Evolutionary conservation across 2,888 invertebrate genomes (phyloP), one percentile per base, ranked within the genome.

Genomic region (Tanytarsus gracilentus): DNA sequence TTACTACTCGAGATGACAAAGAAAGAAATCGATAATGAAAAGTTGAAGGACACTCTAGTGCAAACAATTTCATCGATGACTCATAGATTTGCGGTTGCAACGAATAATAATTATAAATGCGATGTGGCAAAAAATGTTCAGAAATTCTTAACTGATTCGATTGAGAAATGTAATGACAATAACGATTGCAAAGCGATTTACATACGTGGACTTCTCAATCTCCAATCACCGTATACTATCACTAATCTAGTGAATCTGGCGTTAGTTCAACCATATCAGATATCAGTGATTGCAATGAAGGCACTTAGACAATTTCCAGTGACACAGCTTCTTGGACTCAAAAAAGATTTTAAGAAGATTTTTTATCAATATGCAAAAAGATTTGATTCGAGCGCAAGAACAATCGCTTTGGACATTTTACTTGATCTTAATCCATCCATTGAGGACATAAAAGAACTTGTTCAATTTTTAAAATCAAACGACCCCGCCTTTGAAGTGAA

Each of bases 341-440:
- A 83, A 23, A 72, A 79, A 30, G 69, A 67, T 55, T 80, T 81
- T 1, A 70, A 75, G n/a, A 74, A 72, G 53, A 77, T 83, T 1
- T 83, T 83, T 66, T 81, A 79, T 65, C 82, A 85, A 68, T 67
- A 77, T 1, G 75, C 74, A 16, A 76, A 75, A 23, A 75, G 72
- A 62, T 82, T 81, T 67, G 86, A 86, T 68, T 83, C 84, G 27
- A 86, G 85, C 63, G 79, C 83, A 0, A 76, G 88, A 66, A 83
- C 83, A 1, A 66, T 85, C 56, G 85, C 88, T 0, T 69, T 83
- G n/a, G 85, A 88, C 66, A 75, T 88, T 7, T 70, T 89, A 11
- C 72, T 89, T 3, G 77, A 80, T 59, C 75, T 79, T 56, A 71
- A 78, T 26, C 83, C 83, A 1, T 74, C 73, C 7, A 74, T 77